Evolutionary conservation across 2,113 vertebrate species (phyloP).

Genomic region (Polypterus senegalus): DNA sequence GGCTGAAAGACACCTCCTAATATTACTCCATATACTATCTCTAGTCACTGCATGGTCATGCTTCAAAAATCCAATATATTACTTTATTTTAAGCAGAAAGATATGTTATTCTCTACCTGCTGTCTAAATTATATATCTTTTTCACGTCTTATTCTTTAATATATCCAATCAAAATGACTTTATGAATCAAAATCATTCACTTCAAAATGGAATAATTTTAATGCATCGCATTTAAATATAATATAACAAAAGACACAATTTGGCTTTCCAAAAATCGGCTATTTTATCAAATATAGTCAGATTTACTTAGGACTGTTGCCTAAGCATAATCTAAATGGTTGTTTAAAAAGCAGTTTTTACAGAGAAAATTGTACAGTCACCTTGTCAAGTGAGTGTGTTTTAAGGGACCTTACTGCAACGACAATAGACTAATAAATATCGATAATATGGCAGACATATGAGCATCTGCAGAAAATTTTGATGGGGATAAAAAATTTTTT

Average conservation of each 20-base stretch:
- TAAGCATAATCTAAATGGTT: neutral
- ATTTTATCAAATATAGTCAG: constrained; percentile 42
- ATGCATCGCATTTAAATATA: constrained; percentile 30
- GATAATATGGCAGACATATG: neutral
- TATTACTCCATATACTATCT: constrained; percentile 41
- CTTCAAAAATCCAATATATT: constrained; percentile 48
- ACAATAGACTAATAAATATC: neutral
- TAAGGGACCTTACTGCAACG: neutral
- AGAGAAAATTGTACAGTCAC: neutral
- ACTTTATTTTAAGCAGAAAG: constrained; percentile 49
- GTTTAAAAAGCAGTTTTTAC: neutral
- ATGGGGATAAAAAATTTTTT: no score
- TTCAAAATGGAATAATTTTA: constrained; percentile 41
- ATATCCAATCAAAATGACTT: constrained; percentile 43
- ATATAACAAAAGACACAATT: constrained; percentile 32
- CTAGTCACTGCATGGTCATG: constrained; percentile 44
- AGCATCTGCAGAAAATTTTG: neutral
- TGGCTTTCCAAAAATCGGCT: constrained; percentile 40
- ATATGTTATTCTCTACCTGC: constrained; percentile 37
- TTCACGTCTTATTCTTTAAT: constrained; percentile 48
- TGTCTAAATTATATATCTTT: constrained; percentile 57
- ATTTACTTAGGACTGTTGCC: neutral
- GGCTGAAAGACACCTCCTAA: constrained; percentile 39
- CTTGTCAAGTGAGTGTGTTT: neutral
- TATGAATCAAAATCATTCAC: constrained; percentile 42